These are phyloP conservation scores for Coregonus suidteri DNA, from an alignment of 2,797 vertebrate species.

Conservation along the genomic window DNA sequence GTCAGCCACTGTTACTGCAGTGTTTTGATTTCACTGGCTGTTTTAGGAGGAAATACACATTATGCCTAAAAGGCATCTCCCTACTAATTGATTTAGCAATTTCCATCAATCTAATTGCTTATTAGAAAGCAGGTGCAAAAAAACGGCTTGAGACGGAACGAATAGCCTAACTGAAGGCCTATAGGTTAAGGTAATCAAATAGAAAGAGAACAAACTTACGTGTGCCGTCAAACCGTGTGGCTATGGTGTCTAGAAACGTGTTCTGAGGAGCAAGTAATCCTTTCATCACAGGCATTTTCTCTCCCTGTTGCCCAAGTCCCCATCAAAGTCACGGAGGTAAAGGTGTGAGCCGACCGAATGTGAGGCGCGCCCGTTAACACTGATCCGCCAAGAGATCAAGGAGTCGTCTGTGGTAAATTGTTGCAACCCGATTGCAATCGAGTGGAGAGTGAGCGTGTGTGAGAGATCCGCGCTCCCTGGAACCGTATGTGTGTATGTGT, in stretches of 20 bases:
- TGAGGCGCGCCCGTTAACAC: constrained; percentile 48
- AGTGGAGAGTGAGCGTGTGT: constrained; percentile 31
- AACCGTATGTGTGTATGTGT: constrained; percentile 42
- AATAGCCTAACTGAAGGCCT: neutral
- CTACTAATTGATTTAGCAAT: neutral
- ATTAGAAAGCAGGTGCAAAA: neutral
- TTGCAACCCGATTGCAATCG: constrained; percentile 51
- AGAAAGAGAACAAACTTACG: constrained; percentile 84
- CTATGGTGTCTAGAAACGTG: constrained; percentile 98
- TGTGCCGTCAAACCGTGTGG: constrained; percentile 97
- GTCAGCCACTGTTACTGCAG: neutral
- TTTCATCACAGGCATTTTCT: constrained; percentile 99
- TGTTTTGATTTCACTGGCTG: neutral
- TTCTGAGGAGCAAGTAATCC: constrained; percentile 98
- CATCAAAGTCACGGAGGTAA: constrained; percentile 87
- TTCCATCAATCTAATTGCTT: neutral
- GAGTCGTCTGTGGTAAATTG: constrained; percentile 51
- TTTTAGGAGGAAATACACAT: neutral
- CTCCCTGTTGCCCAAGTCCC: constrained; percentile 85
- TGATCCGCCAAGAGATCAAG: constrained; percentile 29
- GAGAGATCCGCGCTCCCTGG: constrained; percentile 58
- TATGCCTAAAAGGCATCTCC: neutral
- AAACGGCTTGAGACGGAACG: neutral
- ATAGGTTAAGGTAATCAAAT: neutral
- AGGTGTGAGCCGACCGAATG: constrained; percentile 53